A percentile compares a stretch with the other conserved stretches of the same genome.
Evolutionary conservation across 2,113 vertebrate species (phyloP).

Genomic region (Elgaria multicarinata): DNA sequence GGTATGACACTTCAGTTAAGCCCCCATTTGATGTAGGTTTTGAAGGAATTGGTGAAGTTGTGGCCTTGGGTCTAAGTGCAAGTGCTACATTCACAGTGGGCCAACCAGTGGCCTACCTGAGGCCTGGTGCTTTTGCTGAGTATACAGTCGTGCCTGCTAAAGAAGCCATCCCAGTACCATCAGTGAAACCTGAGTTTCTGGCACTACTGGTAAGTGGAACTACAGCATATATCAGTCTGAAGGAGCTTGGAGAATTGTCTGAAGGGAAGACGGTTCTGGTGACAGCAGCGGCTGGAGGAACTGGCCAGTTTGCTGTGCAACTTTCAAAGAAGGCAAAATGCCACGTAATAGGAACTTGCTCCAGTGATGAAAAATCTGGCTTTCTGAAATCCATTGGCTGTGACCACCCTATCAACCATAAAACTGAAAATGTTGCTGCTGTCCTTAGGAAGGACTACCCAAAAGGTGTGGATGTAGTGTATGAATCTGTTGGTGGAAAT

Average conservation of each 20-base stretch:
- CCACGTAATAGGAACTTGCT: conserved; percentile 92
- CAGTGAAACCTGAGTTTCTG: conserved; percentile 84
- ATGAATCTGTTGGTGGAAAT: conserved; percentile 90
- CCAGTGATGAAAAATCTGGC: conserved; percentile 85
- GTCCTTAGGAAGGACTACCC: conserved; percentile 86
- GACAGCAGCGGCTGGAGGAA: conserved; percentile 90
- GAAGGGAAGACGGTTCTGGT: conserved; percentile 88
- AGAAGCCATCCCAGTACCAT: conserved; percentile 78
- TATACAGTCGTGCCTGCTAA: conserved; percentile 86
- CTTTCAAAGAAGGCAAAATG: conserved; percentile 90
- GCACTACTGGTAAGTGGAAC: conserved; percentile 86
- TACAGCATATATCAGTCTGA: conserved; percentile 89
- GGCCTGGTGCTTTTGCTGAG: conserved; percentile 88
- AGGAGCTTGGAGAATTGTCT: conserved; percentile 84
- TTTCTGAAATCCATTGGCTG: conserved; percentile 92
- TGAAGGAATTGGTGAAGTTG: conserved; percentile 91
- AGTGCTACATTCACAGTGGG: conserved; percentile 84
- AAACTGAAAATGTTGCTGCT: conserved; percentile 77
- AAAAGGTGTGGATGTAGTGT: conserved; percentile 87
- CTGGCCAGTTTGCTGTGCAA: conserved; percentile 92
- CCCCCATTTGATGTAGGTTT: conserved; percentile 90
- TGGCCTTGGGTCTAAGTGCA: conserved; percentile 89
- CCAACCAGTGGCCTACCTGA: conserved; percentile 87
- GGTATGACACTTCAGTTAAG: conserved; percentile 84
- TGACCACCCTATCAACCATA: conserved; percentile 89